Evolutionary conservation across 2,113 vertebrate genomes (phyloP), one percentile per base, ranked within the genome.

Genomic region (Trochalopteron elliotii): DNA sequence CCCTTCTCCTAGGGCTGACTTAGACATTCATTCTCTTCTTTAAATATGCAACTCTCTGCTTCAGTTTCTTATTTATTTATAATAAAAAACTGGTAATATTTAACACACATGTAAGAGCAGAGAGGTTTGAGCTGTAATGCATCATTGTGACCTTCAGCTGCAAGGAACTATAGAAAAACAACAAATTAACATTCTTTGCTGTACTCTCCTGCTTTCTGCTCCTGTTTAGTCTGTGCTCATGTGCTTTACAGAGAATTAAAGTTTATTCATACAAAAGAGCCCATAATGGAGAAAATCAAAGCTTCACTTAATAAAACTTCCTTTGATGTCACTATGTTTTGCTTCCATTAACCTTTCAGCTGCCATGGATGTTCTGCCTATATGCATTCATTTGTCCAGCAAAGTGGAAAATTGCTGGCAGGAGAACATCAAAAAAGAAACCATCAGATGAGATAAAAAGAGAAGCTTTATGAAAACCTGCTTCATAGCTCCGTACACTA

Each of bases 371-470:
- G 3, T 78, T 87, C 92, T 94, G 79, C 70, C 57, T 56, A 40
- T 7, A 53, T 17, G 49, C 86, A 69, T 80, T 83, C 59, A 91
- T 92, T 86, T 93, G 79, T 74, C 76, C 25, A 4, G 81, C 79
- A 93, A 96, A 97, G 95, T 92, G 91, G 93, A 97, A 97, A 96
- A 95, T 81, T 96, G 83, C 80, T 89, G 69, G 44, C 90, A 92
- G 67, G 63, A 76, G 59, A 85, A 96, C 80, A 91, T 67, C 89
- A 92, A 87, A 90, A 94, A 88, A 69, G 75, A 83, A 95, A 55
- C 35, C 75, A 42, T 50, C 83, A 83, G 35, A 61, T 2, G 13
- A 93, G 74, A 85, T 45, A 86, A 89, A 89, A 91, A 57, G 71
- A 68, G 55, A 87, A 83, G 93, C 96, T 94, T 95, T 94, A 94